Base-by-base conservation (phyloP, 2,797 vertebrate species). In the Phoxinus dragarum region DNA sequence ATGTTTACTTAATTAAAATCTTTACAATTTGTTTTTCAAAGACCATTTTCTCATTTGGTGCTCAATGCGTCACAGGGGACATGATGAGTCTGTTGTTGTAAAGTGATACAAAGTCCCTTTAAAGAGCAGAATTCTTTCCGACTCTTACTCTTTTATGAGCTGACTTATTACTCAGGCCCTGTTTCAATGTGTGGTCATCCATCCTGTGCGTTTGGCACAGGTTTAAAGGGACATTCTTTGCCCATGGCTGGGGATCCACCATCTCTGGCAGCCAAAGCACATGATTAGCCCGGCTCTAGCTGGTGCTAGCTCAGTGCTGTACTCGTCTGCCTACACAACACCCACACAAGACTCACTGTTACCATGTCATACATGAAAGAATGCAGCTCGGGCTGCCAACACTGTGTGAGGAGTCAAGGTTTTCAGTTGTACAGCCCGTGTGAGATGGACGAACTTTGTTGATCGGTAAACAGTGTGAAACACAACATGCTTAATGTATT, bases 321-420 rank as follows among this genome's bases (percentile, higher is more conserved):
- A 61, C 86, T 86, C 83, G 17, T 81, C 86, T 85, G 84, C 89
- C 85, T 85, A 87, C 88, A 88, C 85, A 77, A 81, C 84, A 42
- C 91, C 87, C 79, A 89, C 88, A 72, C 71, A 80, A 81, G 61
- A 42, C 81, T 86, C 69, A 86, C 84, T 88, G 89, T 88, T 89
- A 88, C 88, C 89, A 89, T 89, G 88, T 88, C 52, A 83, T 86
- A 84, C 61, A 88, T 89, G 81, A 87, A 90, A 86, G 85, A 86
- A 89, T 88, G 89, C 47, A 72, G 69, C 59, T 74, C 11, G 16
- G 17, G 23, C 87, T 84, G 80, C 56, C 52, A 75, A 59, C 81
- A 36, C 61, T 72, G 80, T 82, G 80, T 80, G 88, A 85, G 80
- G 87, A 78, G 86, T 66, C 78, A 71, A 86, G 59, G 83, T 78